Base-by-base conservation (phyloP, 2,888 invertebrate species). In the Drosophila diplacantha region DNA sequence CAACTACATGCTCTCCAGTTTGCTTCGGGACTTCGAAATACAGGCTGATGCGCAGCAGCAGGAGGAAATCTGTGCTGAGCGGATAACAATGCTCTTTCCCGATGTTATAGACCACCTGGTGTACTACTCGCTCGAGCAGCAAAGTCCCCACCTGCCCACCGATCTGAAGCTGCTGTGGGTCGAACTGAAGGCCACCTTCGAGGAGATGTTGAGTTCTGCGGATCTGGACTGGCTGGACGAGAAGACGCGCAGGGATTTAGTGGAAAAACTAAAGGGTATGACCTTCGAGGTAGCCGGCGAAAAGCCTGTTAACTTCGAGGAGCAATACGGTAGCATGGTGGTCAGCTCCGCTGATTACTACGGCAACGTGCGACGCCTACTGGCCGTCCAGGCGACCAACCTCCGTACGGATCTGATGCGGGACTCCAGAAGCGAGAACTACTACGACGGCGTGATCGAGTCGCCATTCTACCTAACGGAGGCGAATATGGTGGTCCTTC, bases 1-100 rank as follows among this genome's bases (percentile, higher is more conserved):
- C 44, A 88, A 87, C 63, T 87, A 81, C 31, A 84, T 87, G 51
- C 84, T 88, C 63, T 79, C 78, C 60, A 54, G 78, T 12, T 59
- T 88, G 38, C 26, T 86, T 5, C 54, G 49, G 12, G 84, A 83
- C 22, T 85, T 85, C 26, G 73, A 60, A 1, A 63, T 24, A 0
- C 16, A 22, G 16, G 16, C 20, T 18, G 35, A 44, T 8, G 39
- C 57, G 18, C 66, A 66, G 1, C 71, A 78, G 11, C 82, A 80
- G 41, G 55, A 70, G 8, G 65, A 61, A n/a, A 59, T 76, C 11
- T 87, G 87, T 54, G 69, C 72, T 5, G 69, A 74, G 12, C 62
- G 73, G 12, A 83, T 83, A 0, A 69, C 74, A 14, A 39, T 61
- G 20, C 59, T 80, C 16, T 85, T 87, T 22, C 59, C 82, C 3